Evolutionary conservation across 2,888 invertebrate genomes (phyloP).

Genomic region (Leptopterna dolabrata): DNA sequence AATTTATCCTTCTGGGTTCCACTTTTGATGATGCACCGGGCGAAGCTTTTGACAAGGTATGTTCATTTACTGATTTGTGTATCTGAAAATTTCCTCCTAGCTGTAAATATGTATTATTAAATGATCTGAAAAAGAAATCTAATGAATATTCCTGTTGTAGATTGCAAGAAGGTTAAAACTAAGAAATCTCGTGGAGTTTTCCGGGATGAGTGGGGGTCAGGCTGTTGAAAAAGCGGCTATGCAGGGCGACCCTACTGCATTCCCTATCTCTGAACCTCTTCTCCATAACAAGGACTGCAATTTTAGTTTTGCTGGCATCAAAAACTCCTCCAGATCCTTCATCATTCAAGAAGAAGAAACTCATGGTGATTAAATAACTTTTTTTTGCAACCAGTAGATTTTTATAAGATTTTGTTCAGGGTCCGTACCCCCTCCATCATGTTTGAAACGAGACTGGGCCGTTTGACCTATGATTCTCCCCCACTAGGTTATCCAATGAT

Average conservation of each 20-base stretch:
- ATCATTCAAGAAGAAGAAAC: conserved; percentile 72
- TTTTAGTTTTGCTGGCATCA: conserved; percentile 90
- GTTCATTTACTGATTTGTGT: no score
- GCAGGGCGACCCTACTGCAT: conserved; percentile 74
- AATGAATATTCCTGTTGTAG: conserved; percentile 66
- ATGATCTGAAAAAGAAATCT: neutral
- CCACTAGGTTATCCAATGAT: no score
- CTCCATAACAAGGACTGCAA: conserved; percentile 82
- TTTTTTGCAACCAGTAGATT: neutral
- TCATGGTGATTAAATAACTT: conserved; percentile 2
- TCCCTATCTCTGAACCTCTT: conserved; percentile 77
- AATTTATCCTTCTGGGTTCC: conserved; percentile 84
- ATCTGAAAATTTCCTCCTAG: neutral
- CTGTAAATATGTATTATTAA: neutral
- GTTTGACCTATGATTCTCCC: no score
- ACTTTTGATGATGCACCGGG: conserved; percentile 90
- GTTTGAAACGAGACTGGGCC: no score
- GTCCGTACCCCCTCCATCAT: no score
- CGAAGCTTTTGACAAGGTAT: conserved; percentile 91
- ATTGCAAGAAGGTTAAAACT: conserved; percentile 85
- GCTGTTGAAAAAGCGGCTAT: conserved; percentile 86
- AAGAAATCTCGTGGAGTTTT: conserved; percentile 79
- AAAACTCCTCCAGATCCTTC: conserved; percentile 72
- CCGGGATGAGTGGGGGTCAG: conserved; percentile 82
- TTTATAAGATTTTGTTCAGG: no score